phyloP scores from a whole-genome alignment of 2,888 invertebrate genomes.

The Lottia gigantea region DNA sequence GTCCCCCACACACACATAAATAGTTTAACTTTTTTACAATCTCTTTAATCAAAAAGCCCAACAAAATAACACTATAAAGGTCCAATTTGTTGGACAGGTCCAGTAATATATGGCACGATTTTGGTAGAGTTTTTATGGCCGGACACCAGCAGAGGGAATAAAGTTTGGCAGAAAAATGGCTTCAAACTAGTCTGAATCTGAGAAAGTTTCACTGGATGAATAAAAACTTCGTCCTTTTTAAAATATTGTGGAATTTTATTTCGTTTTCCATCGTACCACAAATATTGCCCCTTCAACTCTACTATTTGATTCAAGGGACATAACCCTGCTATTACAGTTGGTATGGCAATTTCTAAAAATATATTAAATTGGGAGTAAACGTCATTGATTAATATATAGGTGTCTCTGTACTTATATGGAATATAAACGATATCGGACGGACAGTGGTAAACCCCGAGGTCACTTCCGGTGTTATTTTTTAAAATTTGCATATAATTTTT shows the following conservation, averaged over 20 bases:
- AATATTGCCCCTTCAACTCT: background rate
- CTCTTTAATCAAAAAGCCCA: too few relatives aligned
- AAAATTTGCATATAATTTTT: constrained; percentile 7
- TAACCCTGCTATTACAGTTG: constrained; percentile 11
- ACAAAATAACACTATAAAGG: too few relatives aligned
- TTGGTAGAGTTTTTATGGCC: background rate
- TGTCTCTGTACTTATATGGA: background rate
- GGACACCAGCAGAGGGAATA: constrained; percentile 7
- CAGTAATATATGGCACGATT: too few relatives aligned
- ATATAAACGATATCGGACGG: constrained; percentile 16
- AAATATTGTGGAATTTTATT: background rate
- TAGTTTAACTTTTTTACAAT: too few relatives aligned
- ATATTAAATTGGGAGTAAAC: constrained; percentile 1
- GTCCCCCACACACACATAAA: too few relatives aligned
- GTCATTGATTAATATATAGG: constrained; percentile 2
- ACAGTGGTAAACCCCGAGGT: background rate
- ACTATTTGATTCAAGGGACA: background rate
- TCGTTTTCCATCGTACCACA: background rate
- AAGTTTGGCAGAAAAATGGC: constrained; percentile 13
- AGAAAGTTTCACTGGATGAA: constrained; percentile 14
- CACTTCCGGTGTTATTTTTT: background rate
- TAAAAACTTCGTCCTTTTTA: background rate
- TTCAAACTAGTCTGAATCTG: background rate
- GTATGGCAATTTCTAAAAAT: constrained; percentile 13
- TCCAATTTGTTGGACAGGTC: too few relatives aligned